These are phyloP conservation scores for Siniperca obscura DNA, from an alignment of 2,797 vertebrate species.

Conservation along the genomic window DNA sequence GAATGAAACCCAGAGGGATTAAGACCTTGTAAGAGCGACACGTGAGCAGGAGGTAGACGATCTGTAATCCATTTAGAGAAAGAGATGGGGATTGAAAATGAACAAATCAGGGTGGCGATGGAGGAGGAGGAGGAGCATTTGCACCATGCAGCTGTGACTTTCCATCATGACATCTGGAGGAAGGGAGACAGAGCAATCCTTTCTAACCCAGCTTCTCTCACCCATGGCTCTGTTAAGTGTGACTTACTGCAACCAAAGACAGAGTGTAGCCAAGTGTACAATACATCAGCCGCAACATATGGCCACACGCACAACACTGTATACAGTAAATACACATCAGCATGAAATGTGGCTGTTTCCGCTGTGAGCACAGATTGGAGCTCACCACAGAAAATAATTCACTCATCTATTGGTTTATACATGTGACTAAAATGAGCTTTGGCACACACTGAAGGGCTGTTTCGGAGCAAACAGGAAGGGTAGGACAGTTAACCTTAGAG, in stretches of 20 bases:
- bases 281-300: constrained; percentile 45
- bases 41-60: constrained; percentile 52
- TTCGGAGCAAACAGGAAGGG: neutral
- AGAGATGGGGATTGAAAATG: constrained; percentile 60
- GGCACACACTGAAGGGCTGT: neutral
- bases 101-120: constrained; percentile 49
- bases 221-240: constrained; percentile 18
- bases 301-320: neutral
- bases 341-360: constrained; percentile 39
- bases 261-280: constrained; percentile 35
- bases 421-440: constrained; percentile 31
- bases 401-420: neutral
- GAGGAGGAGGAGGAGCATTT: constrained; percentile 46
- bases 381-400: constrained; percentile 18
- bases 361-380: constrained; percentile 16
- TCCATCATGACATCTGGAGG: constrained; percentile 61
- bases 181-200: constrained; percentile 26
- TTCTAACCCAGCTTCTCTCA: constrained; percentile 3
- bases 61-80: constrained; percentile 64
- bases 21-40: constrained; percentile 50
- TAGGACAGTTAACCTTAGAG: neutral
- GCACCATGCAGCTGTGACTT: constrained; percentile 58
- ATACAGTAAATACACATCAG: constrained; percentile 31
- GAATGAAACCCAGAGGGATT: constrained; percentile 59
- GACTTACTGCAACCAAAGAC: constrained; percentile 45